Percentiles rank a stretch among this genome's conserved stretches.
Conservation (phyloP, 1,140 invertebrate genomes). For the Acyrthosiphon pisum region DNA sequence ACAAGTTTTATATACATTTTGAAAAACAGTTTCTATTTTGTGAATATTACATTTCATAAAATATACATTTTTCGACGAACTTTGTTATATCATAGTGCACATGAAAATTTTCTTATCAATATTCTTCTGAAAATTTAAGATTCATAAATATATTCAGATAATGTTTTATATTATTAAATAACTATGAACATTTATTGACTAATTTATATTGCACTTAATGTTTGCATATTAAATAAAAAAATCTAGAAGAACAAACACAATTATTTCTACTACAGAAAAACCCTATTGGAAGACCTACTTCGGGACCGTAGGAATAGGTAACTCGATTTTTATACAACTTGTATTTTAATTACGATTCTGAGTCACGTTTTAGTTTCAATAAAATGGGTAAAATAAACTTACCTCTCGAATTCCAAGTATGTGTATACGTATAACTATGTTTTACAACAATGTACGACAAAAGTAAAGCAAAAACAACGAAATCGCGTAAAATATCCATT, state of each 20-base stretch:
- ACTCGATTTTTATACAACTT: background rate
- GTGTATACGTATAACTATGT: background rate
- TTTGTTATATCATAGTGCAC: background rate
- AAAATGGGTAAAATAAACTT: constrained; percentile 22
- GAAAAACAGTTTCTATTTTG: no score
- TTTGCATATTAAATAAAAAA: background rate
- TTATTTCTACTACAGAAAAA: background rate
- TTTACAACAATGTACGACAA: background rate
- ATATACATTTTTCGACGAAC: no score
- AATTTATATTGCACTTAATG: background rate
- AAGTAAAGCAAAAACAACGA: constrained; percentile 8
- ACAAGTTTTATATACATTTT: background rate
- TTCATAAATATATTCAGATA: background rate
- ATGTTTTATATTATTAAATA: background rate
- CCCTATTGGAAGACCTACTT: background rate
- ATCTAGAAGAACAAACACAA: background rate
- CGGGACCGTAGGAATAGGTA: background rate
- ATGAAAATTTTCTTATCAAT: background rate
- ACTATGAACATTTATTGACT: background rate
- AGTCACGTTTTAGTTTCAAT: constrained; percentile 15
- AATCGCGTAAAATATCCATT: constrained; percentile 32
- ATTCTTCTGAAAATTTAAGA: background rate
- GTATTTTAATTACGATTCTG: constrained; percentile 1
- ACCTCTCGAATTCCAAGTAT: constrained; percentile 36
- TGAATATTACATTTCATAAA: no score